Percentiles rank a stretch among this genome's conserved stretches.
Conservation (phyloP, 30 jellyfish, hydroid and myxozoan genomes). For the Rhopilema esculentum region DNA sequence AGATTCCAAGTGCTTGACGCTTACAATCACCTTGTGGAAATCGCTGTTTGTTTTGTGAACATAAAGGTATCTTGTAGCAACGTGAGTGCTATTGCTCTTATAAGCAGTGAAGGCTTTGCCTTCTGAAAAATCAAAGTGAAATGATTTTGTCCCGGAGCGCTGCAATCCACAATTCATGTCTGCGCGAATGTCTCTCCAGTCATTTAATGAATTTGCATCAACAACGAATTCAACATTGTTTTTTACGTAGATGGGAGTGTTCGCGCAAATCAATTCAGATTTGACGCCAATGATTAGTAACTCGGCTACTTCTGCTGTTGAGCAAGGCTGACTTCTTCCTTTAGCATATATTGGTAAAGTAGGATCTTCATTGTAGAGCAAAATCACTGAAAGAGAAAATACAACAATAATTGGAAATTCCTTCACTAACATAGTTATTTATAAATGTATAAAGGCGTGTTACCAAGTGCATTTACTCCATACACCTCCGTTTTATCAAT, state of each 20-base stretch:
- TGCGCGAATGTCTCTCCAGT: constrained; percentile 52
- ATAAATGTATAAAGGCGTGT: too few species aligned
- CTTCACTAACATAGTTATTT: too few species aligned
- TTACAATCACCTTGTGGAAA: constrained; percentile 51
- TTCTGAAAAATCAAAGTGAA: too few species aligned
- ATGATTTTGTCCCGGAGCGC: constrained; percentile 44
- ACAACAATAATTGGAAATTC: too few species aligned
- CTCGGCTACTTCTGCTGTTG: constrained; percentile 5
- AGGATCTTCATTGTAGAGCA: constrained; percentile 25
- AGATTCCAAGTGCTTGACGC: neutral
- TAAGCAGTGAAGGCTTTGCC: too few species aligned
- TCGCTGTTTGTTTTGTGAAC: constrained; percentile 18
- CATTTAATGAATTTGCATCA: constrained; percentile 11
- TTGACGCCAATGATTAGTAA: neutral
- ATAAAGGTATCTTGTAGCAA: constrained; percentile 25
- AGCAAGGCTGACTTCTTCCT: constrained; percentile 19
- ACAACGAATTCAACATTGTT: constrained; percentile 52
- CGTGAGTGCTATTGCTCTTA: neutral
- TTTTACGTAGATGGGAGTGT: constrained; percentile 51
- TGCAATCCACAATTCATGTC: constrained; percentile 42
- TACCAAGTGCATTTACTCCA: too few species aligned
- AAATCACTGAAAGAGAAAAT: constrained; percentile 9
- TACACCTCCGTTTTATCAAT: too few species aligned
- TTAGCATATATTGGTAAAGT: constrained; percentile 16
- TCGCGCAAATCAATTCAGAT: constrained; percentile 15